Base-by-base conservation (phyloP, 2,888 invertebrate genomes). In the Diarsia dahlii region DNA sequence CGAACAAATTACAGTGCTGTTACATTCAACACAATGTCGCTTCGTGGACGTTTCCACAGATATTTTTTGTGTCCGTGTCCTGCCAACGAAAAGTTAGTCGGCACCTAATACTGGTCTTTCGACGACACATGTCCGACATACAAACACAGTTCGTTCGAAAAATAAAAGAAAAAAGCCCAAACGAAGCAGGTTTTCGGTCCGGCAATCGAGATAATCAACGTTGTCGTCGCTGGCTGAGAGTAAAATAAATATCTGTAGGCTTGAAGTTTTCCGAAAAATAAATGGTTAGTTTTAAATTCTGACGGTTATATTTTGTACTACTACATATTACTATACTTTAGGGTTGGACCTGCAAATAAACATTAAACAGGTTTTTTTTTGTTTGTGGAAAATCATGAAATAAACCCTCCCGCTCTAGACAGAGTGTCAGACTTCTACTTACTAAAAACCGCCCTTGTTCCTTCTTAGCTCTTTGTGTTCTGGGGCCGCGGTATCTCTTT, bases 71-170 rank as follows among this genome's bases (percentile, higher is more conserved):
- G 34, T 58, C 34, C 6, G 9, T 13, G 23, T 50, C n/a, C 63
- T 60, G 54, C 48, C 46, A 23, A 58, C 48, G 34, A 71, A 80
- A 81, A 74, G 84, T 81, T 84, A 50, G 54, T 4, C 71, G 0
- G 54, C 13, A 64, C 28, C 82, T 58, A 68, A 69, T 64, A 28
- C 48, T 18, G 13, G 52, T 48, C 52, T 9, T 54, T n/a, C 6
- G 0, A 50, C 76, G 52, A 83, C 45, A 46, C 68, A 65, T 64
- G 68, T 12, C 50, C 28, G 18, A 62, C 48, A 62, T 60, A 82
- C 52, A 64, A 64, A 71, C 46, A 15, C 12, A 1, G 50, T n/a
- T 34, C 12, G 60, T 20, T 68, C 18, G 18, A 13, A 20, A 66
- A 82, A 66, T 8, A 78, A 72, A 68, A 82, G 34, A 13, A 13